Evolutionary conservation across 2,888 invertebrate species (phyloP).

Genomic region (Zonitis immaculata): DNA sequence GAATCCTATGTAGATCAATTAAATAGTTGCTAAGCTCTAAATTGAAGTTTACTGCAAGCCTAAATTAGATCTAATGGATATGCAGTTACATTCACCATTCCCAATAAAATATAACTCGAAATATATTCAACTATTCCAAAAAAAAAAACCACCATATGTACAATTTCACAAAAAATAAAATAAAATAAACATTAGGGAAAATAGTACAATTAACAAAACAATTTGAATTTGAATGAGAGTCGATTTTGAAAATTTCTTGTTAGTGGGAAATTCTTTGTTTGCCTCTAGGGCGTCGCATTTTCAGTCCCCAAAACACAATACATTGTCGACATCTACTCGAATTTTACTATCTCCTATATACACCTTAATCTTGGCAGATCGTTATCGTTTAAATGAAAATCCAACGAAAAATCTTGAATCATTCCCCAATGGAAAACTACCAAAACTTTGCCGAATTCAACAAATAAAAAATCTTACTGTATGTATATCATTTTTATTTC

Average conservation of each 20-base stretch:
- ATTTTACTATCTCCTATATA: not conserved
- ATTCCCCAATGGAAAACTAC: no score
- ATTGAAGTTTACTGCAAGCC: slow-evolving; percentile 14
- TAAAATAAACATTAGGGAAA: no score
- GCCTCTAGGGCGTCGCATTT: no score
- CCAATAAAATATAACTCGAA: not conserved
- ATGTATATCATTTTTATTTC: no score
- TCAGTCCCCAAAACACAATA: no score
- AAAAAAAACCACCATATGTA: no score
- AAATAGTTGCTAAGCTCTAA: slow-evolving; percentile 14
- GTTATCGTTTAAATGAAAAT: slow-evolving; percentile 24
- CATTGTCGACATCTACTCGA: not conserved
- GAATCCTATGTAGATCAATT: slow-evolving; percentile 19
- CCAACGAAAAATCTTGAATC: slow-evolving; percentile 14
- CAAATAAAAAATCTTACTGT: no score
- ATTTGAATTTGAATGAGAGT: no score
- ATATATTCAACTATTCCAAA: not conserved
- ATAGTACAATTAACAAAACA: no score
- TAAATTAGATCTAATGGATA: slow-evolving; percentile 12
- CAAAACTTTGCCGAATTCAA: no score
- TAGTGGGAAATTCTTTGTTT: not conserved
- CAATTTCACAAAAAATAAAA: no score
- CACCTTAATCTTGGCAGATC: not conserved
- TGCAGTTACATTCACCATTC: not conserved
- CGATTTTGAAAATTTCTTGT: no score